phyloP scores from a whole-genome alignment of 2,113 vertebrate species.

The Solea solea region DNA sequence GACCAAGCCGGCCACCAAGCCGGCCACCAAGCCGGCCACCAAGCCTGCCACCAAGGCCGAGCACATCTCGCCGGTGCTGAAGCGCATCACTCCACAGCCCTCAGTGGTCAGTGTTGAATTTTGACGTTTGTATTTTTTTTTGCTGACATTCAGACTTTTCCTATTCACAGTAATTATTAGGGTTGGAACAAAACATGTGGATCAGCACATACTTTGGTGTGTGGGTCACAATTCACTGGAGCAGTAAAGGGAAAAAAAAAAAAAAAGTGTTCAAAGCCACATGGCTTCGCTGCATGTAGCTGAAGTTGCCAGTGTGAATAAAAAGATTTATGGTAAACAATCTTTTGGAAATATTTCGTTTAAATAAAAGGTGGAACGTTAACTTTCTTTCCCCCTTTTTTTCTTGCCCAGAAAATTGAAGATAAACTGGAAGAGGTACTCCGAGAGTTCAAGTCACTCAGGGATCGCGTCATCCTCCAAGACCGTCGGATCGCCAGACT shows the following conservation, averaged over 20 bases:
- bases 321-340: background rate
- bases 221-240: constrained; percentile 29
- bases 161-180: constrained; percentile 37
- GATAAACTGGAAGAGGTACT: constrained; percentile 97
- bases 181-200: constrained; percentile 52
- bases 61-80: constrained; percentile 82
- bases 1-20: constrained; percentile 89
- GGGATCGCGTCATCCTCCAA: constrained; percentile 93
- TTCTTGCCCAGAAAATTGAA: constrained; percentile 87
- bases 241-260: constrained; percentile 27
- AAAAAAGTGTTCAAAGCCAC: constrained; percentile 27
- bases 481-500: constrained; percentile 95
- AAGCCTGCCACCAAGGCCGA: constrained; percentile 89
- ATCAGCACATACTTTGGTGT: constrained; percentile 58
- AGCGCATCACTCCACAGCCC: constrained; percentile 76
- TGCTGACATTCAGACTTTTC: constrained; percentile 22
- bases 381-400: background rate
- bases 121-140: background rate
- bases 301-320: constrained; percentile 1
- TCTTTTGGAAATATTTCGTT: background rate
- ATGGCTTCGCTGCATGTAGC: background rate
- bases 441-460: constrained; percentile 95
- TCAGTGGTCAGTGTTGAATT: constrained; percentile 72
- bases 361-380: background rate
- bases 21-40: constrained; percentile 85